Percentiles rank a stretch among this genome's conserved stretches.
Conservation (phyloP, 2,113 vertebrate species). For the Miniopterus natalensis region DNA sequence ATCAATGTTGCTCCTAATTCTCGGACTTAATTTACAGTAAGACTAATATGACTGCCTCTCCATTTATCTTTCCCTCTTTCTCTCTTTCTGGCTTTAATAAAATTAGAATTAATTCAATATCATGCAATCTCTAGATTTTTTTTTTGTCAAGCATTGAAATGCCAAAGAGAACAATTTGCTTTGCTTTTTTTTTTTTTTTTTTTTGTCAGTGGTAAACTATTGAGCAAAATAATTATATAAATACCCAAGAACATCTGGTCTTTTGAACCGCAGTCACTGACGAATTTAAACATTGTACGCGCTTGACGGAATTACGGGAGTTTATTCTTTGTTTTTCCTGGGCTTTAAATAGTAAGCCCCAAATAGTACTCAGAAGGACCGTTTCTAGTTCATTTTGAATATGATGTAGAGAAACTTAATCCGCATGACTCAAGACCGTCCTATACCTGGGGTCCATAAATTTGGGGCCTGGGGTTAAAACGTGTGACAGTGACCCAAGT, state of each 20-base stretch:
- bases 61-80: background rate
- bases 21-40: constrained; percentile 71
- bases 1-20: constrained; percentile 83
- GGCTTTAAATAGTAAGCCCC: constrained; percentile 77
- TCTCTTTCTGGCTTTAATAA: constrained; percentile 67
- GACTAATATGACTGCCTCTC: constrained; percentile 36
- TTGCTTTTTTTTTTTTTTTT: constrained; percentile 62
- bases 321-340: constrained; percentile 80
- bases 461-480: constrained; percentile 69
- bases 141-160: constrained; percentile 63
- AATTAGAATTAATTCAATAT: constrained; percentile 75
- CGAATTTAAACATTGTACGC: constrained; percentile 77
- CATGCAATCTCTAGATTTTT: constrained; percentile 56
- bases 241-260: constrained; percentile 82
- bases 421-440: background rate
- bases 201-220: constrained; percentile 74
- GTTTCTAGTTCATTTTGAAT: constrained; percentile 45
- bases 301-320: constrained; percentile 78
- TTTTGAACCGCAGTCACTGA: constrained; percentile 81
- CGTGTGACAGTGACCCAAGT: constrained; percentile 79
- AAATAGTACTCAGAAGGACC: constrained; percentile 69
- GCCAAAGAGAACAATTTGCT: constrained; percentile 71
- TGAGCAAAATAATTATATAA: constrained; percentile 81
- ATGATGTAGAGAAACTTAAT: background rate
- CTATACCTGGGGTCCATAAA: constrained; percentile 27